Evolutionary conservation across 2,113 vertebrate genomes (phyloP), one percentile per base, ranked within the genome.

Genomic region (Micronisus gabar): DNA sequence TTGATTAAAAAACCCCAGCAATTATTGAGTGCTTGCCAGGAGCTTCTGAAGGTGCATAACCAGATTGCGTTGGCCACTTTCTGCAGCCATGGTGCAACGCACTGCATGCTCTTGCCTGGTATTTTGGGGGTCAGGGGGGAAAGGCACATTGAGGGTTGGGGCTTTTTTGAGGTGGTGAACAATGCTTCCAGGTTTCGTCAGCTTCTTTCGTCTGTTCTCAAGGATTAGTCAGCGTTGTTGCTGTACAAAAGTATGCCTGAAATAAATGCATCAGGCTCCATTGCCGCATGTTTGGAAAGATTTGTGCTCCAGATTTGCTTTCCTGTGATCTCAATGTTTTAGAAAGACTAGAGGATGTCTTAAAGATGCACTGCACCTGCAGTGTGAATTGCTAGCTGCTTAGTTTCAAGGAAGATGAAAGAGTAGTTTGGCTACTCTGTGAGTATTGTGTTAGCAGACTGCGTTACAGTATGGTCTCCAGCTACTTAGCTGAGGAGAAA

Each of bases 101-200:
- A 5, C 45, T 86, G 11, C 11, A 2, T 25, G 11, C 11, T 79
- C 10, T n/a, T 81, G 12, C 36, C 65, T 61, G 26, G 17, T 30
- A 25, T 62, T 86, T 70, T 79, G 14, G 45, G 10, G 22, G 3
- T 8, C 3, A 6, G 4, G 5, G 8, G 27, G 7, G 1, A 38
- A 82, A 71, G 30, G 3, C 7, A 62, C 9, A 7, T 2, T 36
- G 14, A 3, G 4, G 3, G 0, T 23, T 66, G 22, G 8, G 10
- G 7, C 3, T 65, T 76, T 68, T 68, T 53, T 71, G 52, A 47
- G 38, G 7, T 45, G 19, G 15, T 78, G 13, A 59, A 34, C 72
- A 47, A 34, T 58, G 11, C 23, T 76, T 30, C 29, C 21, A 43
- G 32, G 4, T 79, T 63, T 50, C 47, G 7, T 43, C 63, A 76